Evolutionary conservation across 2,888 invertebrate species (phyloP).

Genomic region (Clunio marinus): DNA sequence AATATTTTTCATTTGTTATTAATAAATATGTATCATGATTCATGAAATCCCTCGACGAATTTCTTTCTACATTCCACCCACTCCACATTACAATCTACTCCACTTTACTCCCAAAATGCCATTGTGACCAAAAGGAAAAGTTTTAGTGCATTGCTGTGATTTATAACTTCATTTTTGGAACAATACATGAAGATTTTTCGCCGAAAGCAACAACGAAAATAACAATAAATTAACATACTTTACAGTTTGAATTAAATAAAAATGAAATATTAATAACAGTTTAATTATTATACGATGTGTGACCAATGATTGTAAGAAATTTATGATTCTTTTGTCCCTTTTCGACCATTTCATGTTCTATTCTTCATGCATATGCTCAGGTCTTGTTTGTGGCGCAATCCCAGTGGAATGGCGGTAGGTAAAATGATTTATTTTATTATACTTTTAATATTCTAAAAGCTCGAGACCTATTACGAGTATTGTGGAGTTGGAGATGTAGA

Average conservation of each 20-base stretch:
- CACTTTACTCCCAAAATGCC: background rate
- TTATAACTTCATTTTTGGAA: background rate
- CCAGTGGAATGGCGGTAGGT: background rate
- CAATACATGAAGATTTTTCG: background rate
- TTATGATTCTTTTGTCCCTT: constrained; percentile 2
- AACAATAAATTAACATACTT: background rate
- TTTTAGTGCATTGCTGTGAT: background rate
- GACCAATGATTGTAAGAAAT: constrained; percentile 23
- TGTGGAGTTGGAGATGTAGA: background rate
- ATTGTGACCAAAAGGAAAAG: background rate
- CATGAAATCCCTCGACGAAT: too few species aligned
- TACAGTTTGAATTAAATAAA: background rate
- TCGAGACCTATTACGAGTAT: constrained; percentile 11
- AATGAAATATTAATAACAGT: constrained; percentile 15
- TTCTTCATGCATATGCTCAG: too few species aligned
- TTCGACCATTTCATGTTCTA: background rate
- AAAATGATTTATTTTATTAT: constrained; percentile 27
- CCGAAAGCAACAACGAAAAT: background rate
- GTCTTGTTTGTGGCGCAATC: too few species aligned
- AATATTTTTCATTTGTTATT: too few species aligned
- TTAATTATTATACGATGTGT: constrained; percentile 26
- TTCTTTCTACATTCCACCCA: too few species aligned
- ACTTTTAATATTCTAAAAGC: background rate
- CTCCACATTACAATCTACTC: background rate
- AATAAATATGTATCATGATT: too few species aligned